These are phyloP conservation scores for Chiroxiphia lanceolata DNA, from an alignment of 2,797 vertebrate genomes.

Conservation along the genomic window DNA sequence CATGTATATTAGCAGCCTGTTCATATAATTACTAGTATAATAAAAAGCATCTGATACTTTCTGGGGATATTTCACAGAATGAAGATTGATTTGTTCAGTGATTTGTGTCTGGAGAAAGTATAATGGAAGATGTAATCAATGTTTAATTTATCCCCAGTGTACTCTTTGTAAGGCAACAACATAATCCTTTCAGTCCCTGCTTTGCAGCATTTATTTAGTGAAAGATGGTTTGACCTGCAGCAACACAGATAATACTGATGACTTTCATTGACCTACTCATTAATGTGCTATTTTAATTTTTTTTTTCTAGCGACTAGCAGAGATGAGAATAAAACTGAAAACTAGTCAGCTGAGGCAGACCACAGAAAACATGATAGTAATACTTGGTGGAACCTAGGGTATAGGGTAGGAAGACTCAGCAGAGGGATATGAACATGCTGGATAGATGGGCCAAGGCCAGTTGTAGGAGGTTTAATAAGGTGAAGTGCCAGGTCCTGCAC, in stretches of 20 bases:
- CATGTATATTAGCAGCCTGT: background rate
- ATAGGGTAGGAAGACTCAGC: background rate
- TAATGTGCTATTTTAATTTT: background rate
- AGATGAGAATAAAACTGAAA: background rate
- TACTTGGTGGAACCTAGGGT: background rate
- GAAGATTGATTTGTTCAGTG: background rate
- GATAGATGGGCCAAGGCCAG: rapidly evolving
- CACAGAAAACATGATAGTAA: background rate
- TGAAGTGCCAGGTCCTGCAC: background rate
- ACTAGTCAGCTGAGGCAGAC: background rate
- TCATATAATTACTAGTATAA: background rate
- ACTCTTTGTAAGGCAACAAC: background rate
- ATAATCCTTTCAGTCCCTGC: background rate
- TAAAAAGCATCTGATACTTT: background rate
- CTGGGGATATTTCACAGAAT: background rate
- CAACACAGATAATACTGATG: background rate
- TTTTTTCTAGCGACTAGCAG: background rate
- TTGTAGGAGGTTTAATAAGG: background rate
- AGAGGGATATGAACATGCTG: background rate
- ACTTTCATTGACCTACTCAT: background rate
- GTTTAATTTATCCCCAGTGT: background rate
- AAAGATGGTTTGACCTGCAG: background rate
- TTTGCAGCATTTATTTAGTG: background rate
- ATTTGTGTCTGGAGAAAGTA: background rate
- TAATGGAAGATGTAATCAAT: background rate